Evolutionary conservation across 1,140 invertebrate species (phyloP).

Genomic region (Homarus americanus): DNA sequence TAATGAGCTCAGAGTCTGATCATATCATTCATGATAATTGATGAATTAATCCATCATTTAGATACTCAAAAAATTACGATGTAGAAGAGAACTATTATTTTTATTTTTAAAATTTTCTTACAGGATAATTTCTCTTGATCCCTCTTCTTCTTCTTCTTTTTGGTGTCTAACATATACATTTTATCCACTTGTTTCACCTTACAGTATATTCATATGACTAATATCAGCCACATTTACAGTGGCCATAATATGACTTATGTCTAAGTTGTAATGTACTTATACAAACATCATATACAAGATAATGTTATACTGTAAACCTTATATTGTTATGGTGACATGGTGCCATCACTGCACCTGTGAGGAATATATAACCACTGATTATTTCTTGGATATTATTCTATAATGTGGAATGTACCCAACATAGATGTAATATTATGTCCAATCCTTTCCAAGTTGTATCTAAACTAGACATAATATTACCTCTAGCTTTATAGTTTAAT

Average conservation of each 20-base stretch:
- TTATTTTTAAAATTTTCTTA: neutral
- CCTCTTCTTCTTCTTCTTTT: neutral
- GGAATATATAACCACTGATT: neutral
- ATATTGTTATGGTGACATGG: neutral
- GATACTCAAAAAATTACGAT: neutral
- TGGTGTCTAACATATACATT: neutral
- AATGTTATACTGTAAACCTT: neutral
- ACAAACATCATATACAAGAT: neutral
- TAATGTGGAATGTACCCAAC: neutral
- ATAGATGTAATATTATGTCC: slow-evolving; percentile 8
- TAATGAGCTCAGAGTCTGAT: neutral
- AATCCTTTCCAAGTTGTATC: neutral
- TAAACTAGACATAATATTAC: neutral
- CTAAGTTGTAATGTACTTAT: neutral
- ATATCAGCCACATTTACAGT: neutral
- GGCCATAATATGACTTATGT: neutral
- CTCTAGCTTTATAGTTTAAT: neutral
- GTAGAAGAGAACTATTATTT: neutral
- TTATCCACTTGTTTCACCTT: neutral
- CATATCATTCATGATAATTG: neutral
- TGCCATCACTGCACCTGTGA: neutral
- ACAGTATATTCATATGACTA: neutral
- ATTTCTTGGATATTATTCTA: neutral
- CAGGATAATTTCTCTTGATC: neutral
- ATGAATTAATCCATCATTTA: neutral